A percentile compares a stretch with the other conserved stretches of the same genome.
phyloP scores from a whole-genome alignment of 2,113 vertebrate species.

The Azemiops feae region DNA sequence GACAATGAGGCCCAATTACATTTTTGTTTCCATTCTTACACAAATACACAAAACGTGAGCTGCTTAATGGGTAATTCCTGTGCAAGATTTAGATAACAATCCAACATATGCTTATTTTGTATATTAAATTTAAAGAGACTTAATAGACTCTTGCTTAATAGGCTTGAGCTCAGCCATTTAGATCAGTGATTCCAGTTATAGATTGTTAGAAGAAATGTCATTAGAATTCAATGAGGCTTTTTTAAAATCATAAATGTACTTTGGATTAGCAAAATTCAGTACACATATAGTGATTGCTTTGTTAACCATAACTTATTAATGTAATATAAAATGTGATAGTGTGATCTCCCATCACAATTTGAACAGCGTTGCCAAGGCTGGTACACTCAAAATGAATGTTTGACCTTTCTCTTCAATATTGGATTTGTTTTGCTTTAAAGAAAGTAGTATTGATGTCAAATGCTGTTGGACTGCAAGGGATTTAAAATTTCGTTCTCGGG shows the following conservation, averaged over 20 bases:
- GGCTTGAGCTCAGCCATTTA: background rate
- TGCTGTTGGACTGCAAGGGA: slow-evolving; percentile 18
- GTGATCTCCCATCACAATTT: background rate
- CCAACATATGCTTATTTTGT: background rate
- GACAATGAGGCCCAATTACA: slow-evolving; percentile 7
- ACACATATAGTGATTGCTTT: background rate
- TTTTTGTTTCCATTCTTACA: background rate
- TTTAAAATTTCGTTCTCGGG: slow-evolving; percentile 46
- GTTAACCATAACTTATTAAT: background rate
- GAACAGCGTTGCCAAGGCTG: background rate
- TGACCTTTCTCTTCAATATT: background rate
- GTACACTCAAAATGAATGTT: slow-evolving; percentile 5
- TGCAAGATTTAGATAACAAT: background rate
- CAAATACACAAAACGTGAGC: background rate
- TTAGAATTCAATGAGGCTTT: background rate
- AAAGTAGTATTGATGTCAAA: slow-evolving; percentile 41
- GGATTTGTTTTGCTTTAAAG: background rate
- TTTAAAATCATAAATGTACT: background rate
- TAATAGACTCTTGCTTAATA: background rate
- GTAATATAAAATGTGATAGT: background rate
- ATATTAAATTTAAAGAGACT: background rate
- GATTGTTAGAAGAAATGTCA: background rate
- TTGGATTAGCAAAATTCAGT: background rate
- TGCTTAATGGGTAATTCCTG: background rate
- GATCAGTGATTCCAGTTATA: background rate